Base-by-base conservation (phyloP, 2,113 vertebrate genomes). In the Pristiophorus japonicus region DNA sequence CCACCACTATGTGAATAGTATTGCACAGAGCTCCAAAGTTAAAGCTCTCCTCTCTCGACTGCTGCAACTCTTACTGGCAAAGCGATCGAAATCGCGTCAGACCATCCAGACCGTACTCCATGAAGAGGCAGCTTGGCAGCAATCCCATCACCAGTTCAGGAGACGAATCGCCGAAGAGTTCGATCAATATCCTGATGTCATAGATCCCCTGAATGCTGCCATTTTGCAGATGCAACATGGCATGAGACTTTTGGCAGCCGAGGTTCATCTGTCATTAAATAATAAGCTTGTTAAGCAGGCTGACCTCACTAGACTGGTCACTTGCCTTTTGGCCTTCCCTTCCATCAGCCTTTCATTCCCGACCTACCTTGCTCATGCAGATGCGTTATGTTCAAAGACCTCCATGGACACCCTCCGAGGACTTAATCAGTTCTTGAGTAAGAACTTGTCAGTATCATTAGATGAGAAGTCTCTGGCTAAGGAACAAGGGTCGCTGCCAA, bases 121-220 rank as follows among this genome's bases (percentile, higher is more conserved):
- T 65, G 99, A 99, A 96, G 99, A 99, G 96, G 97, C 97, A 0
- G 98, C 98, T 0, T 99, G 99, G 99, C 99, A 99, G 51, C 97
- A 97, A 4, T 99, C 99, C 0, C 99, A 99, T 96, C 98, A 99
- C 65, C 98, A 97, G 85, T 99, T 99, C 92, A 97, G 97, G 65
- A 98, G 97, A 95, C 98, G 97, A 75, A 97, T 99, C 95, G 95
- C 96, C 0, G 98, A 99, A 16, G 98, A 99, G 2, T 99, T 98
- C 59, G 97, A 97, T 0, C 96, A 97, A 0, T 99, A 98, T 96
- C 99, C 99, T 0, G 99, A 99, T 7, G 97, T 97, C 11, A 95
- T 98, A 0, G 42, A 97, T 10, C 99, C 99, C 0, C 95, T 99
- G 10, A 97, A 98, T 62, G 97, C 98, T 0, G 98, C 98, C 62